Base-by-base conservation (phyloP, 1,140 invertebrate species). In the Drosophila kohkoa region DNA sequence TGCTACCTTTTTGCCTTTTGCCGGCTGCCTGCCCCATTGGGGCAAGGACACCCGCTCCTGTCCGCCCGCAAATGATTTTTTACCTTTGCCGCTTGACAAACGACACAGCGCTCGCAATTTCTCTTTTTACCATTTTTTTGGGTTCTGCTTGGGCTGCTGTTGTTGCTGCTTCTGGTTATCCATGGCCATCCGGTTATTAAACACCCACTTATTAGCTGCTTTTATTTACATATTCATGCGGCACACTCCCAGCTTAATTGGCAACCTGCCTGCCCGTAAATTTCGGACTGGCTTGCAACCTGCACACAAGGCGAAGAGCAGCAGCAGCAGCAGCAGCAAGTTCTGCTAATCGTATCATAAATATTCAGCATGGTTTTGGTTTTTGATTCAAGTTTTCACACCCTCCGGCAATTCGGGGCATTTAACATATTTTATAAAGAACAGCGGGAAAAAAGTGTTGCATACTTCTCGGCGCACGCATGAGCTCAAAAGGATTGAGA, bases 191-290 rank as follows among this genome's bases (percentile, higher is more conserved):
- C 83, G 81, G 88, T 91, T 91, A 91, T 91, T 91, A 91, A 91
- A 91, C 88, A 91, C 88, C 88, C 88, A 91, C 88, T 91, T 91
- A 91, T 91, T 88, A 91, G 81, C 88, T 88, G 81, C 82, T 91
- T 91, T 88, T 88, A 89, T 88, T 88, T 88, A 88, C 85, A 91
- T 91, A 91, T 91, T 91, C 88, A 91, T 88, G 81, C 89, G 85
- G 83, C 76, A 70, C 81, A 77, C 76, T 76, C 71, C 75, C 57
- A 75, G 64, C 77, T 89, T 88, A 90, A 90, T 90, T 91, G 83
- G 86, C 82, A 88, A 81, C 70, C 77, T 79, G 54, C 16, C 28
- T 41, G 43, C 64, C 51, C 78, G 81, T 85, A 85, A 87, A 85
- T 73, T 73, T 25, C 74, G 35, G 54, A 51, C n/a, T 62, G 59